Evolutionary conservation across 2,113 vertebrate species (phyloP).

Genomic region (Gorilla gorilla): DNA sequence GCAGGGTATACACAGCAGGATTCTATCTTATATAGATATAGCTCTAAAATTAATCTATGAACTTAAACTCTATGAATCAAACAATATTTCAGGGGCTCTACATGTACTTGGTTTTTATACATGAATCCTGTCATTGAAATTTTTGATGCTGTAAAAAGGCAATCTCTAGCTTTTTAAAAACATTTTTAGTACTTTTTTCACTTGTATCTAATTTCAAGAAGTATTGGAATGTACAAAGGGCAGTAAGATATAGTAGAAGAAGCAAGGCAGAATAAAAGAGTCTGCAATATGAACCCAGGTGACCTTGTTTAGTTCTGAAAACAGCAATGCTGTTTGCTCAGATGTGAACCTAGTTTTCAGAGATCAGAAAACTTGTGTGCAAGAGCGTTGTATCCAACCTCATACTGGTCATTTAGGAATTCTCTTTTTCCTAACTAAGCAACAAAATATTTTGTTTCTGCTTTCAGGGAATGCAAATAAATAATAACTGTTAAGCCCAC

Average conservation of each 20-base stretch:
- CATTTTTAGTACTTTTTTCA: not conserved
- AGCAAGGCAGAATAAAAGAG: not conserved
- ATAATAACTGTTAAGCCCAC: not conserved
- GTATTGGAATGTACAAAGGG: not conserved
- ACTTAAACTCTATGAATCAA: not conserved
- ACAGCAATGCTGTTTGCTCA: not conserved
- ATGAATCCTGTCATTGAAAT: not conserved
- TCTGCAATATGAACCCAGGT: not conserved
- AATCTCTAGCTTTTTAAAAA: not conserved
- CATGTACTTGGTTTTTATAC: not conserved
- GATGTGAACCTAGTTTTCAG: not conserved
- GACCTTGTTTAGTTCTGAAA: not conserved
- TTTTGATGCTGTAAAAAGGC: not conserved
- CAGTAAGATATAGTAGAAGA: not conserved
- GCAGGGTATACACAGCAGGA: not conserved
- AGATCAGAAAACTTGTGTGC: not conserved
- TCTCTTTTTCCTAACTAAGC: not conserved
- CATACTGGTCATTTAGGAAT: not conserved
- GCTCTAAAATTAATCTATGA: not conserved
- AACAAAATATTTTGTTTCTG: not conserved
- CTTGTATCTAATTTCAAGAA: not conserved
- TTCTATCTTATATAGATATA: fast-evolving
- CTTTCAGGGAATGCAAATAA: not conserved
- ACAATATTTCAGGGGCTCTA: not conserved
- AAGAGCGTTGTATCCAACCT: not conserved